These are phyloP conservation scores for Drosophila bunnanda DNA, from an alignment of 2,888 invertebrate genomes.

Conservation along the genomic window DNA sequence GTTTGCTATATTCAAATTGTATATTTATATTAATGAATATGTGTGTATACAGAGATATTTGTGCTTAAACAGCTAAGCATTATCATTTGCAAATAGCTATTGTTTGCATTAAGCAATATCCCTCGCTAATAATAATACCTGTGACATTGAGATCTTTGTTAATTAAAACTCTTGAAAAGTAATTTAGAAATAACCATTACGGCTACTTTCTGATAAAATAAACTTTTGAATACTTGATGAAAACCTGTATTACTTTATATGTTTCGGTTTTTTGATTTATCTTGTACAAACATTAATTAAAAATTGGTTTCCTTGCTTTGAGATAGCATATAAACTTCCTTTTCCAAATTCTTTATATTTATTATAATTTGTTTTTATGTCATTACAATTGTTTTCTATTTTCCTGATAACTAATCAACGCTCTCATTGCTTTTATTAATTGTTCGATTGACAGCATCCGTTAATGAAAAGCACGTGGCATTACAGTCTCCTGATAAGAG, in stretches of 20 bases:
- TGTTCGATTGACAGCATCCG: constrained; percentile 1
- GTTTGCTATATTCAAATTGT: neutral
- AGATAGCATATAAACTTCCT: no score
- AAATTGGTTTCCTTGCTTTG: no score
- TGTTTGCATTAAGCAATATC: neutral
- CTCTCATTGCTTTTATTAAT: neutral
- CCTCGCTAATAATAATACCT: neutral
- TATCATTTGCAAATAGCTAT: neutral
- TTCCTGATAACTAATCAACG: neutral
- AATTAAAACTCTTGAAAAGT: neutral
- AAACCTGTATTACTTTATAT: no score
- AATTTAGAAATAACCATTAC: neutral
- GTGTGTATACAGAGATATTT: neutral
- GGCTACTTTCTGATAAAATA: neutral
- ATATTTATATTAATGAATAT: neutral
- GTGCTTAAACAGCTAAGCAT: neutral
- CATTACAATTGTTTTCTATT: neutral
- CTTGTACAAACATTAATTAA: no score
- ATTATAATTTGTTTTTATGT: neutral
- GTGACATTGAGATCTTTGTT: neutral
- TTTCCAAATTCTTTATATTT: no score
- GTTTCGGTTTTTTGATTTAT: no score
- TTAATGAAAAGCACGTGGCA: constrained; percentile 13
- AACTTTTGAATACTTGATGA: no score
- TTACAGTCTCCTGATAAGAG: constrained; percentile 5